Conservation (phyloP, 2,888 invertebrate genomes). For the Ochropleura plecta region DNA sequence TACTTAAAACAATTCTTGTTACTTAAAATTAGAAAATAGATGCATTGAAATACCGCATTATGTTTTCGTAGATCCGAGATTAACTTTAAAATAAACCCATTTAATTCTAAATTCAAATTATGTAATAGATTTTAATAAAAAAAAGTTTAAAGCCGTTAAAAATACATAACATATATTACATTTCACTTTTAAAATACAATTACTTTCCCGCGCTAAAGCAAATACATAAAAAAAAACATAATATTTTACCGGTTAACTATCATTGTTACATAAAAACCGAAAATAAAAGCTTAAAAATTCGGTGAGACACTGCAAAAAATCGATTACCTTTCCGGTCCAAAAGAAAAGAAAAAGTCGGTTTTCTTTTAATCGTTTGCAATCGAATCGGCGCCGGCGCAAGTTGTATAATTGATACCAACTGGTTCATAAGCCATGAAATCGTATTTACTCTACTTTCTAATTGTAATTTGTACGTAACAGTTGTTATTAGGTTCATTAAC, state of each 20-base stretch:
- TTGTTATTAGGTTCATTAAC: conserved; percentile 51
- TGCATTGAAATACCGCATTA: background rate
- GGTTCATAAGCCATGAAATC: conserved; percentile 72
- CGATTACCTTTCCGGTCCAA: conserved; percentile 46
- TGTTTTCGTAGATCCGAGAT: background rate
- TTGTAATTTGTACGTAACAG: conserved; percentile 65
- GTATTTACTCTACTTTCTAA: conserved; percentile 81
- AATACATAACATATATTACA: background rate
- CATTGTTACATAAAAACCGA: conserved; percentile 30
- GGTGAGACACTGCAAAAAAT: conserved; percentile 39
- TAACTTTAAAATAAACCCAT: background rate
- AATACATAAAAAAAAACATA: background rate
- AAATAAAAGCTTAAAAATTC: conserved; percentile 15
- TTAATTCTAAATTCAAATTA: conserved; percentile 1
- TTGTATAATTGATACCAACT: conserved; percentile 69
- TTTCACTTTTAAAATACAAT: conserved; percentile 38
- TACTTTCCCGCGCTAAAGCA: conserved; percentile 47
- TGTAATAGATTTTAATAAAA: background rate
- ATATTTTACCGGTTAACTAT: conserved; percentile 5
- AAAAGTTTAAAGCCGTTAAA: background rate
- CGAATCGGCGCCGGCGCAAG: conserved; percentile 52
- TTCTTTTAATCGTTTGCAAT: conserved; percentile 58
- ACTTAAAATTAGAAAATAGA: background rate
- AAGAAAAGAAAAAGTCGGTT: conserved; percentile 54
- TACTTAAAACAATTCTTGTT: background rate